Evolutionary conservation across 2,797 vertebrate genomes (phyloP).

Genomic region (Mareca strepera): DNA sequence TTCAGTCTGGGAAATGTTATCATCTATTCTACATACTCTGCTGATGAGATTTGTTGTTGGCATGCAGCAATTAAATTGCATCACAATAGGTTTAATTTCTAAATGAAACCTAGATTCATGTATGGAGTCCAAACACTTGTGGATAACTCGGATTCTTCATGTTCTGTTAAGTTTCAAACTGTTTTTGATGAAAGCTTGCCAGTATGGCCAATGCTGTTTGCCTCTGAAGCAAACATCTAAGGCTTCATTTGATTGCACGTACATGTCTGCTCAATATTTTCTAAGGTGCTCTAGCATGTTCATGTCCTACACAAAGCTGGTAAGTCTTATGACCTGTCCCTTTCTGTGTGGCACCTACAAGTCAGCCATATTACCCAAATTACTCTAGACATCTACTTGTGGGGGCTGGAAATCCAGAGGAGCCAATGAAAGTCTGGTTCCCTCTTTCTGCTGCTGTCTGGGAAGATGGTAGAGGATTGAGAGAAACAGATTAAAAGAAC

Average conservation of each 20-base stretch:
- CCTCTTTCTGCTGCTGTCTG: neutral
- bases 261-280: rapidly evolving
- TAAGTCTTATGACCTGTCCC: neutral
- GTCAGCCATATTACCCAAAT: neutral
- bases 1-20: neutral
- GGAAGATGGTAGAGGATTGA: neutral
- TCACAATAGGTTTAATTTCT: neutral
- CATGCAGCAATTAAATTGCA: neutral
- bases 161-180: neutral
- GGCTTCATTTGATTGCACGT: neutral
- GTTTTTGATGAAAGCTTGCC: neutral
- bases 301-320: neutral
- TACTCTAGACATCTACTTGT: neutral
- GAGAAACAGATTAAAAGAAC: neutral
- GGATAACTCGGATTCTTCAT: neutral
- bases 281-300: neutral
- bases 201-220: neutral
- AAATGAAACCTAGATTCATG: neutral
- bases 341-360: neutral
- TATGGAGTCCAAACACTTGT: neutral
- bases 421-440: neutral
- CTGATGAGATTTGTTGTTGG: neutral
- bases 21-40: neutral
- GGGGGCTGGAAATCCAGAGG: neutral
- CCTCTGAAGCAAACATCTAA: neutral